Evolutionary conservation across 2,797 vertebrate species (phyloP).

Genomic region (Sebastes steindachneri): DNA sequence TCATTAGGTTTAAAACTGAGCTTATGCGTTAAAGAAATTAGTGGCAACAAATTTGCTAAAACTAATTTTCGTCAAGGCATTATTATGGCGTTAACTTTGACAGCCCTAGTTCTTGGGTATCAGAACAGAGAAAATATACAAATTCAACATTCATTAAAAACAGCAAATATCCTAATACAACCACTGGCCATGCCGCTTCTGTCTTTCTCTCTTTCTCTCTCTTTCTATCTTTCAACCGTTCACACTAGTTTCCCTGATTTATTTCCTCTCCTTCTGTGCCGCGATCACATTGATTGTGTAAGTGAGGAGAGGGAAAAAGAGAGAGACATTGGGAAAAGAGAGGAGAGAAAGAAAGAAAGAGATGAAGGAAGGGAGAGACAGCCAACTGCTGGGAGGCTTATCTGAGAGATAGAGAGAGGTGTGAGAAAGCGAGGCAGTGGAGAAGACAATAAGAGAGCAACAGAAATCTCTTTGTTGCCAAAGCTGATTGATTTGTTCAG

Average conservation of each 20-base stretch:
- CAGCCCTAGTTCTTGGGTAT: background rate
- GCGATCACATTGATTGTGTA: background rate
- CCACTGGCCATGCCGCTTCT: too few relatives aligned
- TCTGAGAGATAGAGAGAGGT: background rate
- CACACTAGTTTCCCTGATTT: background rate
- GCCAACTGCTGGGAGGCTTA: background rate
- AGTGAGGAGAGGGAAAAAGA: background rate
- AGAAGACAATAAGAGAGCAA: background rate
- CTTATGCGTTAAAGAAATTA: too few relatives aligned
- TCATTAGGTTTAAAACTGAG: too few relatives aligned
- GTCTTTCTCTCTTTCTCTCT: too few relatives aligned
- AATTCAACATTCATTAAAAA: background rate
- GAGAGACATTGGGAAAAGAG: background rate
- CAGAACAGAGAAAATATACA: background rate
- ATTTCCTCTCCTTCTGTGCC: background rate
- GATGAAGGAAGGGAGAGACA: background rate
- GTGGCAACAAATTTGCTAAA: too few relatives aligned
- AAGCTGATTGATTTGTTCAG: constrained; percentile 5
- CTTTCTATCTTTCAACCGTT: background rate
- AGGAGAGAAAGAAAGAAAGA: background rate
- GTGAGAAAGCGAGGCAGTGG: background rate
- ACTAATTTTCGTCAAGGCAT: too few relatives aligned
- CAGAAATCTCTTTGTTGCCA: constrained; percentile 8
- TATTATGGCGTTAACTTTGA: too few relatives aligned
- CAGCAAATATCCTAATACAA: background rate